Evolutionary conservation across 2,888 invertebrate species (phyloP), one percentile per base, ranked within the genome.

Genomic region (Rutpela maculata): DNA sequence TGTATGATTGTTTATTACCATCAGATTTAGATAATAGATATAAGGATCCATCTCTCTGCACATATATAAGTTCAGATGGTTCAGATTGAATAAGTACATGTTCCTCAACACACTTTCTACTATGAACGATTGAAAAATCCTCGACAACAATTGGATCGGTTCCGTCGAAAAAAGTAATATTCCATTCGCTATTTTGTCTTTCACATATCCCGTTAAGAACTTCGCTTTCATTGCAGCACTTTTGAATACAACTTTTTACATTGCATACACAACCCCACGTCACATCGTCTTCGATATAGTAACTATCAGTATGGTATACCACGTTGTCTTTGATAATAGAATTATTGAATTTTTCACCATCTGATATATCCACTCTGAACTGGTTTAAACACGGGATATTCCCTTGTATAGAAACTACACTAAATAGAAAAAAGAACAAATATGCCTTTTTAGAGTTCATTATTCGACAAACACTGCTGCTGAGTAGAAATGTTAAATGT

Each of bases 181-280:
- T 67, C 0, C 75, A 72, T 31, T 18, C n/a, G n/a, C 35, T 59
- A 35, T 56, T 10, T 43, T 31, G 43, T 9, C 43, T 18, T 26
- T 15, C 43, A 35, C 78, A 78, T n/a, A 43, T 56, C 1, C 17
- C 7, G 5, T 72, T 71, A 50, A 43, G 22, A 10, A 18, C 59
- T 11, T 77, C 65, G 19, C 66, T 66, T 10, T 70, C 59, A 7
- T 59, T 68, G 65, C 85, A 85, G 73, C 85, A 85, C 67, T 82
- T 82, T 77, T 81, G 77, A n/a, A 85, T 31, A 60, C 85, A 85
- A 3, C 60, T 78, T 38, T 67, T 79, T 19, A 83, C 38, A 10
- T 81, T 73, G 57, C 84, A 84, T 11, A 83, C 55, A 73, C 80
- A 79, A 15, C 79, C 78, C 68, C 73, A 74, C 12, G 59, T 76